These are phyloP conservation scores for Bombylius discolor DNA, from an alignment of 2,888 invertebrate species.

Conservation along the genomic window DNA sequence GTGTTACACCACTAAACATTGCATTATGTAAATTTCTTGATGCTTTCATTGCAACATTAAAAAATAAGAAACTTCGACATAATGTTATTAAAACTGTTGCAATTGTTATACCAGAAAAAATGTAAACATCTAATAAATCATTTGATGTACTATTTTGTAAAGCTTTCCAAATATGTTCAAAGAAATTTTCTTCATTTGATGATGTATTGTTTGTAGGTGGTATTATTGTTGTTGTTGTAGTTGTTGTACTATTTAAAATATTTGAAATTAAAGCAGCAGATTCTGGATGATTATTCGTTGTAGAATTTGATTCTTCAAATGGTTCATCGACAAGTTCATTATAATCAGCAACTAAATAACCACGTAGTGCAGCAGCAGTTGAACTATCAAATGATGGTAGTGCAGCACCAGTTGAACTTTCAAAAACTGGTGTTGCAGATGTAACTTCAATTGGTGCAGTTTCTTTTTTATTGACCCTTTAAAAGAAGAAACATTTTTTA, in stretches of 20 bases:
- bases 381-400: neutral
- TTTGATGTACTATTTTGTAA: constrained; percentile 13
- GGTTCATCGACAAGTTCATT: neutral
- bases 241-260: no score
- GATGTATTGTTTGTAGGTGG: neutral
- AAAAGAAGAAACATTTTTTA: constrained; percentile 12
- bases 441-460: neutral
- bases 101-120: constrained; percentile 39
- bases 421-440: neutral
- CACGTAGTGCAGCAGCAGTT: neutral
- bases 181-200: neutral
- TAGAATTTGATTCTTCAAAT: neutral
- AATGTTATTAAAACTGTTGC: constrained; percentile 34
- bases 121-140: constrained; percentile 32
- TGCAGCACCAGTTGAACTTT: neutral
- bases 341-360: neutral
- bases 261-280: no score
- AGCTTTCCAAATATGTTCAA: neutral
- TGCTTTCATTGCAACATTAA: constrained; percentile 53
- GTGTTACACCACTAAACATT: constrained; percentile 73
- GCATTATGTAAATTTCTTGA: constrained; percentile 65
- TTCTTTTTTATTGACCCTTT: constrained; percentile 48
- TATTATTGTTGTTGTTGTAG: no score
- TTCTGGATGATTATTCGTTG: no score
- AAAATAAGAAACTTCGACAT: constrained; percentile 38